Conservation (phyloP, 2,797 vertebrate genomes). For the Phrynocephalus forsythii region DNA sequence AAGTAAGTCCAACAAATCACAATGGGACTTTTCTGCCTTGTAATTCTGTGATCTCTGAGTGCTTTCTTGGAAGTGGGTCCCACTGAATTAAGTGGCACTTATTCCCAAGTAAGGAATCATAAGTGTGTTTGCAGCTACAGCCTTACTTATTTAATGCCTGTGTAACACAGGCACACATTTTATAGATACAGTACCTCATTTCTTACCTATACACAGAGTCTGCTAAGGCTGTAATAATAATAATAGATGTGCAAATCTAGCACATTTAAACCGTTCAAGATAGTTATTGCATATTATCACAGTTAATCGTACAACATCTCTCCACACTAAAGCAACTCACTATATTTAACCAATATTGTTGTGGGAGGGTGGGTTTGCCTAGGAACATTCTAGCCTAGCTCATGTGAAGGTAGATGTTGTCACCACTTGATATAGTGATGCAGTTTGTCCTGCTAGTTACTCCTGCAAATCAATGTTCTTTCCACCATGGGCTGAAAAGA, state of each 20-base stretch:
- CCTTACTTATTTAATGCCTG: background rate
- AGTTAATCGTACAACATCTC: background rate
- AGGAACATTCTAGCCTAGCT: background rate
- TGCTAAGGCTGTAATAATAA: conserved; percentile 8
- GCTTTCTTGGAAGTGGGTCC: background rate
- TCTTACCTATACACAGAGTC: conserved; percentile 11
- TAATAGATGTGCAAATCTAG: conserved; percentile 1
- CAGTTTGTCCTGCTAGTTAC: background rate
- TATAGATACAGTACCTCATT: background rate
- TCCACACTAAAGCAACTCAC: background rate
- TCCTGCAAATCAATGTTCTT: background rate
- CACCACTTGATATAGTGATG: background rate
- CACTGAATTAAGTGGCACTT: conserved; percentile 7
- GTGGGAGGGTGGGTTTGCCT: background rate
- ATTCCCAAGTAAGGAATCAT: background rate
- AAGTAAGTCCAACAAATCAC: background rate
- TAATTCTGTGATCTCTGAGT: background rate
- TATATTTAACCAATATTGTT: conserved; percentile 9
- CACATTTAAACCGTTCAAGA: conserved; percentile 2
- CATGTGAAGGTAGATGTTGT: background rate
- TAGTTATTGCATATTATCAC: background rate
- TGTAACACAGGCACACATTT: conserved; percentile 15
- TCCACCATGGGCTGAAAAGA: background rate
- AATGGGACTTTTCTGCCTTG: background rate
- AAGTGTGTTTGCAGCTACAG: background rate